A percentile compares a stretch with the other conserved stretches of the same genome.
Conservation (phyloP, 2,888 invertebrate species). For the Drosophila peninsularis region DNA sequence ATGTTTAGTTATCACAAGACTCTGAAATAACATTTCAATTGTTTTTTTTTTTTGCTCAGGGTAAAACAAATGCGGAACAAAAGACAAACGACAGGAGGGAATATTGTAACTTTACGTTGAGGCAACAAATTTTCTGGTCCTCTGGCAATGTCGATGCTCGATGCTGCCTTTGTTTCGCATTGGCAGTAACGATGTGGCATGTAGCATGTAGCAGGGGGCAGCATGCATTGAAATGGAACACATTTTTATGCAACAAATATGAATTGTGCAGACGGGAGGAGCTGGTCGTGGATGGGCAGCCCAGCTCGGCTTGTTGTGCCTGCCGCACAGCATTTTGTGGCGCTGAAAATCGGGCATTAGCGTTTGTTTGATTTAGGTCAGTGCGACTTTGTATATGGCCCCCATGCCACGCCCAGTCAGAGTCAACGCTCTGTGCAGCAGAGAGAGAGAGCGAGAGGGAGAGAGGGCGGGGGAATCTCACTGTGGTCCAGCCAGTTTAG, state of each 20-base stretch:
- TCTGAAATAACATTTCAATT: not conserved
- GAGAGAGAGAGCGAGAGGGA: not conserved
- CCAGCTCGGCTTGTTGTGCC: conserved; percentile 19
- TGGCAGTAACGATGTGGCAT: conserved; percentile 31
- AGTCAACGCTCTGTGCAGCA: conserved; percentile 15
- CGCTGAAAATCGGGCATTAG: conserved; percentile 75
- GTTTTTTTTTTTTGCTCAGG: not conserved
- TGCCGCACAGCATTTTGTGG: conserved; percentile 64
- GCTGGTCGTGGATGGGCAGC: not conserved
- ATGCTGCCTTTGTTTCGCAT: conserved; percentile 48
- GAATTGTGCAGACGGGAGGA: conserved; percentile 37
- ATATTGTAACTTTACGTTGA: conserved; percentile 42
- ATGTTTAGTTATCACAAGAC: not conserved
- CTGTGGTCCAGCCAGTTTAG: conserved; percentile 5
- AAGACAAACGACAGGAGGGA: conserved; percentile 29
- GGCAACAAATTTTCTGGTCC: conserved; percentile 37
- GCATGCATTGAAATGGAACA: conserved; percentile 61
- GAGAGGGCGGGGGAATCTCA: not conserved
- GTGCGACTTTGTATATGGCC: conserved; percentile 39
- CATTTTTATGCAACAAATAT: conserved; percentile 68
- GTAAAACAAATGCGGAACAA: conserved; percentile 21
- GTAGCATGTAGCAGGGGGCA: conserved; percentile 24
- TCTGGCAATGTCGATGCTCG: conserved; percentile 39
- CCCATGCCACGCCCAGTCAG: conserved; percentile 38
- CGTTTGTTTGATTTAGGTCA: conserved; percentile 76